Evolutionary conservation across 1,140 invertebrate species (phyloP).

Genomic region (Drosophila ananassae): DNA sequence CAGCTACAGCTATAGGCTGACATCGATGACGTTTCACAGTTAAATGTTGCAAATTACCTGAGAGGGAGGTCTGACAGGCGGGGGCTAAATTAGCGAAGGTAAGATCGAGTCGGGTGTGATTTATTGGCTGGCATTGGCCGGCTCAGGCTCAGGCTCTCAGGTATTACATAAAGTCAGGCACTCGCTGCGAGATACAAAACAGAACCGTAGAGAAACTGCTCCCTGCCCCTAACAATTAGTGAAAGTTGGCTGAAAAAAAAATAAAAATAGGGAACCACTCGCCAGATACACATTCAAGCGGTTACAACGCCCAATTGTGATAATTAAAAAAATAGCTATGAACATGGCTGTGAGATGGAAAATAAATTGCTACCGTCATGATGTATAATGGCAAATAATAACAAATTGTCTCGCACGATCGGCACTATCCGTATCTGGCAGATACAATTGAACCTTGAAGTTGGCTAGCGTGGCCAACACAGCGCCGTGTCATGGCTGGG

Average conservation of each 20-base stretch:
- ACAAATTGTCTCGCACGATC: constrained; percentile 71
- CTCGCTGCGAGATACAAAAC: constrained; percentile 12
- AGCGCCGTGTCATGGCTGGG: constrained; percentile 59
- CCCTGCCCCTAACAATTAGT: constrained; percentile 32
- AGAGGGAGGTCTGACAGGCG: neutral
- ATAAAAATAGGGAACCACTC: constrained; percentile 30
- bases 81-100: constrained; percentile 52
- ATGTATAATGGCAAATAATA: constrained; percentile 79
- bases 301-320: constrained; percentile 56
- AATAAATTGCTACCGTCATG: constrained; percentile 69
- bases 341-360: constrained; percentile 22
- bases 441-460: constrained; percentile 79
- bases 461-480: constrained; percentile 24
- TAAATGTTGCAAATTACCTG: constrained; percentile 51
- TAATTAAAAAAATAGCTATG: constrained; percentile 67
- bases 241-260: constrained; percentile 57
- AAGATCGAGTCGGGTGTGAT: constrained; percentile 27
- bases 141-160: neutral
- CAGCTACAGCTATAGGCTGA: neutral
- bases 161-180: constrained; percentile 30
- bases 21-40: constrained; percentile 58
- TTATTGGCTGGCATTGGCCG: constrained; percentile 49
- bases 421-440: constrained; percentile 41
- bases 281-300: constrained; percentile 27
- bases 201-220: constrained; percentile 22